Percentiles rank a stretch among this genome's conserved stretches.
These are phyloP conservation scores for Herminia tarsipennalis DNA, from an alignment of 2,888 invertebrate species.

Conservation along the genomic window DNA sequence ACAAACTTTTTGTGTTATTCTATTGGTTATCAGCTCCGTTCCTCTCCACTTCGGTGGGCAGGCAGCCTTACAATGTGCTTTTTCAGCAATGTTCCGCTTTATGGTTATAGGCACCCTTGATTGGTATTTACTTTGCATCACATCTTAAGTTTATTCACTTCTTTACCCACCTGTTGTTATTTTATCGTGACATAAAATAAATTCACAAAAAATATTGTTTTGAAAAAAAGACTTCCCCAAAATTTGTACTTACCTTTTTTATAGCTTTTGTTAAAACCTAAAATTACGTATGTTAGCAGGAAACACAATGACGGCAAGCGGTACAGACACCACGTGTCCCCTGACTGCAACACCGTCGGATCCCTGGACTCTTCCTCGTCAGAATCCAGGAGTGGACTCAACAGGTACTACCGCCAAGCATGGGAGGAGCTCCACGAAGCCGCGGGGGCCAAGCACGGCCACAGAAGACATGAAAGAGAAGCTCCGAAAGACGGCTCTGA, in stretches of 20 bases:
- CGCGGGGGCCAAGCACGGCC: slow-evolving; percentile 85
- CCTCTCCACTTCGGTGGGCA: no score
- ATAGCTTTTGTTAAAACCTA: not conserved
- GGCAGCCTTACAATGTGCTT: no score
- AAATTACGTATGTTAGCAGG: slow-evolving; percentile 52
- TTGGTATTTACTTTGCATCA: no score
- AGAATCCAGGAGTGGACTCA: slow-evolving; percentile 93
- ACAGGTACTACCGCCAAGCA: slow-evolving; percentile 95
- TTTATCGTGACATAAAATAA: no score
- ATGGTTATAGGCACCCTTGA: no score
- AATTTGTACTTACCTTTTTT: not conserved
- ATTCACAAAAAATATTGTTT: no score
- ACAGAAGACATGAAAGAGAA: slow-evolving; percentile 75
- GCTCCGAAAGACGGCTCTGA: slow-evolving; percentile 91
- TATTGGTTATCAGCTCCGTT: no score
- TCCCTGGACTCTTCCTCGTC: slow-evolving; percentile 95
- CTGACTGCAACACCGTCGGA: slow-evolving; percentile 96
- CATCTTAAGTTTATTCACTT: no score
- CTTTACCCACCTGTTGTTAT: no score
- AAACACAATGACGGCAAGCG: slow-evolving; percentile 91
- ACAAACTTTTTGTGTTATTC: no score
- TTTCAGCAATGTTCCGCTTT: no score
- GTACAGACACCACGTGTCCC: slow-evolving; percentile 94
- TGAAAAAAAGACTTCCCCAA: no score
- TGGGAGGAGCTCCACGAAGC: slow-evolving; percentile 97